phyloP scores from a whole-genome alignment of 1,140 invertebrate species.

The Diploscapter pachys region DNA sequence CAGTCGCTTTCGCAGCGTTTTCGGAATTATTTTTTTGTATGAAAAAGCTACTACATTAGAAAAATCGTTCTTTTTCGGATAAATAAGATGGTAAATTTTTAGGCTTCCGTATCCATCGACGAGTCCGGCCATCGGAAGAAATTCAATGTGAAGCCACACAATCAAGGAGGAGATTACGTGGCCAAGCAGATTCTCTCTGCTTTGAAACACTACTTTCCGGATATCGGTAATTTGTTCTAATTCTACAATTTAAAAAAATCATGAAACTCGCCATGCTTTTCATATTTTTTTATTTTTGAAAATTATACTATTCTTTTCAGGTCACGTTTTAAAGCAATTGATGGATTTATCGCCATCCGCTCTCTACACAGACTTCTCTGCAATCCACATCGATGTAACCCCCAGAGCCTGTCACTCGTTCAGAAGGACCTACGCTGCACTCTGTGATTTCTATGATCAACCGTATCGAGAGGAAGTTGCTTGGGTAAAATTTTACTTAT shows the following conservation, averaged over 20 bases:
- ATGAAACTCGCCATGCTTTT: not conserved
- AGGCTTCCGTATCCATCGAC: slow-evolving; percentile 2
- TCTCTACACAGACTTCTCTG: slow-evolving; percentile 45
- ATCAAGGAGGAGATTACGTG: slow-evolving; percentile 30
- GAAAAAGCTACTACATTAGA: no score
- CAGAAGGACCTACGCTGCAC: slow-evolving; percentile 51
- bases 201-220: slow-evolving; percentile 55
- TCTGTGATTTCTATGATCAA: slow-evolving; percentile 56
- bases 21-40: not conserved
- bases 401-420: slow-evolving; percentile 55
- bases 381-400: slow-evolving; percentile 33
- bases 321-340: slow-evolving; percentile 20
- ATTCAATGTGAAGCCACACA: slow-evolving; percentile 10
- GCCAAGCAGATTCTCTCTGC: slow-evolving; percentile 49
- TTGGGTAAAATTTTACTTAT: slow-evolving; percentile 34
- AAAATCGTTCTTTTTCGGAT: not conserved
- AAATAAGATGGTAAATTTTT: slow-evolving; percentile 1
- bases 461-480: slow-evolving; percentile 55
- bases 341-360: slow-evolving; percentile 37
- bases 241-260: not conserved
- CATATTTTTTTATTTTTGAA: not conserved
- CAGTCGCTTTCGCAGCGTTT: not conserved
- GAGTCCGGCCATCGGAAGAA: slow-evolving; percentile 13
- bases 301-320: slow-evolving; percentile 1
- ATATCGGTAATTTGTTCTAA: slow-evolving; percentile 45